phyloP scores from a whole-genome alignment of 2,797 vertebrate species.

The Buceros bicornis region DNA sequence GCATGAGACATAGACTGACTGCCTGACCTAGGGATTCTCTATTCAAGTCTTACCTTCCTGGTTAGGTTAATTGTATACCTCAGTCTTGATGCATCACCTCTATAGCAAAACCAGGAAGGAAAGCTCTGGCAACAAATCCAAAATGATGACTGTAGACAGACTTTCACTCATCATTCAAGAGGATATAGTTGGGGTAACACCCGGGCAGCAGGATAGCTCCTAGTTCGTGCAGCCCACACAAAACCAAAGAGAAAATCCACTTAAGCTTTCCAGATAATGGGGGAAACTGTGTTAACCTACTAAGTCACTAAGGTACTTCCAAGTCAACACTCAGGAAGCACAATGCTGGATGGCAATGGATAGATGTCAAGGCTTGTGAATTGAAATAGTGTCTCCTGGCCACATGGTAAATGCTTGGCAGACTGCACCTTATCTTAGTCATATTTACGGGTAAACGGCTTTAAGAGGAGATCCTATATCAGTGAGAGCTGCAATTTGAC shows the following conservation, averaged over 20 bases:
- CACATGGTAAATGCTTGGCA: not conserved
- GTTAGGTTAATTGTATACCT: not conserved
- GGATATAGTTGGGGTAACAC: fast-evolving
- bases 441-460: not conserved
- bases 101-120: not conserved
- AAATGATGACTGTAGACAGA: not conserved
- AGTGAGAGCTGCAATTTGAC: not conserved
- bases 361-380: not conserved
- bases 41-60: not conserved
- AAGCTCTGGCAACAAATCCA: not conserved
- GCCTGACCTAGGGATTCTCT: not conserved
- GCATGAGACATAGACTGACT: fast-evolving
- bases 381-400: not conserved
- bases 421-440: not conserved
- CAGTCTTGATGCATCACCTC: not conserved
- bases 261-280: not conserved
- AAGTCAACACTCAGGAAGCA: not conserved
- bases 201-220: not conserved
- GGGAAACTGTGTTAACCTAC: not conserved
- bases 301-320: not conserved
- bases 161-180: not conserved
- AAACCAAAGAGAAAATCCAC: not conserved
- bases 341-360: not conserved
- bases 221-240: not conserved
- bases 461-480: not conserved